Base-by-base conservation (phyloP, 2,113 vertebrate species). In the Proteles cristata region DNA sequence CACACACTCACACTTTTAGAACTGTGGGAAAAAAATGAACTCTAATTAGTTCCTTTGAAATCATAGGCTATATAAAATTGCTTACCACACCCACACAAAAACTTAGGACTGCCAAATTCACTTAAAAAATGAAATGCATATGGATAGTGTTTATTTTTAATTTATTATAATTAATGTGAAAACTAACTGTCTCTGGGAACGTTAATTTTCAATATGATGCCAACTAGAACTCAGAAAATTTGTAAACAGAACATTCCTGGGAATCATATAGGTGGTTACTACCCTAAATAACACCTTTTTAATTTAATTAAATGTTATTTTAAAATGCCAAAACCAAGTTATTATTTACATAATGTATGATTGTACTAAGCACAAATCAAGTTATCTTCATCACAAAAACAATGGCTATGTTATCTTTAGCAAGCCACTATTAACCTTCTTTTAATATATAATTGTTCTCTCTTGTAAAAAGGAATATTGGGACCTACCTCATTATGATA, bases 91-190 rank as follows among this genome's bases (percentile, higher is more conserved):
- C 79, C 31, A 80, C 33, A 91, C 26, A 86, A 55, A 73, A 87
- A 74, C 0, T 28, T 63, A 84, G 19, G 7, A 73, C 31, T 69
- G 43, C 33, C 63, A 87, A 88, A 88, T 69, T 95, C 25, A 74
- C 9, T 80, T 50, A 23, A 95, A 96, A 96, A 93, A 83, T 28
- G 43, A 88, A 95, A 80, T 79, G 7, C 16, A 86, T 79, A 17
- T 80, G 45, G 93, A 86, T 61, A 2, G 21, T 84, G 19, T 58
- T 97, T 77, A 93, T 91, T 94, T 96, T 88, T 4, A 31, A 82
- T 90, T 68, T 82, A 58, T 74, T 92, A 63, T 65, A 90, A 86
- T 83, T 83, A 95, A 88, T 81, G 50, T 76, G 14, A 94, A 76
- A n/a, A 63, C 19, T 81, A 84, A 50, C 5, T 96, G 71, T 84